These are phyloP conservation scores for Parnassius smintheus DNA, from an alignment of 2,888 invertebrate species.

Conservation along the genomic window DNA sequence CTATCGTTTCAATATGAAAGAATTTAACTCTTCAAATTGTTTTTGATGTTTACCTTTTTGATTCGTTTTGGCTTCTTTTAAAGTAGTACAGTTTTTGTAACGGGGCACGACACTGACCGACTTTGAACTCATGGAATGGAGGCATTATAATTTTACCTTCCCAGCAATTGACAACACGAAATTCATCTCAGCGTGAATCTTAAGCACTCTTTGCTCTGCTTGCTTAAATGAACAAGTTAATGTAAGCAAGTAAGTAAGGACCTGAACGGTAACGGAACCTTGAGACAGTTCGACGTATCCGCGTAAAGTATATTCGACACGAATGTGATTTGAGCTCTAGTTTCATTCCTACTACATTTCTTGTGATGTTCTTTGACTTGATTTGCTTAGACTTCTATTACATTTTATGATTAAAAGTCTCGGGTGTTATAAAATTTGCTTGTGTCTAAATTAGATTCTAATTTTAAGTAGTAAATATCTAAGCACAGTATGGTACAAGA, in stretches of 20 bases:
- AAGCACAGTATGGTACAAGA: too few relatives aligned
- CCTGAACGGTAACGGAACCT: constrained; percentile 41
- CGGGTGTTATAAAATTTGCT: too few relatives aligned
- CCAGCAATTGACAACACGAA: constrained; percentile 3
- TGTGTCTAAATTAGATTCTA: too few relatives aligned
- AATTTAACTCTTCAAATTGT: too few relatives aligned
- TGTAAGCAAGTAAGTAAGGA: constrained; percentile 51
- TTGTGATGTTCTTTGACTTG: constrained; percentile 32
- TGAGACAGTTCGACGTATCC: constrained; percentile 43
- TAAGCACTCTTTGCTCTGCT: not conserved
- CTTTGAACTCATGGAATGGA: not conserved
- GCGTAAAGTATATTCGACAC: constrained; percentile 54
- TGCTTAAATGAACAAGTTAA: constrained; percentile 38
- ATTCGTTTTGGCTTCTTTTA: too few relatives aligned
- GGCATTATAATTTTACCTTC: not conserved
- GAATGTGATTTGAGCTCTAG: constrained; percentile 57
- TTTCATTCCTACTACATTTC: constrained; percentile 38
- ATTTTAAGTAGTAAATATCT: too few relatives aligned
- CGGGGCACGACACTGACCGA: constrained; percentile 1
- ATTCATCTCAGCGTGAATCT: constrained; percentile 2
- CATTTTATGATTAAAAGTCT: not conserved
- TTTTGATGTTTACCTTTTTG: too few relatives aligned
- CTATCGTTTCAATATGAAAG: too few relatives aligned
- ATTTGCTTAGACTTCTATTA: constrained; percentile 32
- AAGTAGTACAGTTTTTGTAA: not conserved